Base-by-base conservation (phyloP, 2,797 vertebrate genomes). In the Nyctalus aviator region DNA sequence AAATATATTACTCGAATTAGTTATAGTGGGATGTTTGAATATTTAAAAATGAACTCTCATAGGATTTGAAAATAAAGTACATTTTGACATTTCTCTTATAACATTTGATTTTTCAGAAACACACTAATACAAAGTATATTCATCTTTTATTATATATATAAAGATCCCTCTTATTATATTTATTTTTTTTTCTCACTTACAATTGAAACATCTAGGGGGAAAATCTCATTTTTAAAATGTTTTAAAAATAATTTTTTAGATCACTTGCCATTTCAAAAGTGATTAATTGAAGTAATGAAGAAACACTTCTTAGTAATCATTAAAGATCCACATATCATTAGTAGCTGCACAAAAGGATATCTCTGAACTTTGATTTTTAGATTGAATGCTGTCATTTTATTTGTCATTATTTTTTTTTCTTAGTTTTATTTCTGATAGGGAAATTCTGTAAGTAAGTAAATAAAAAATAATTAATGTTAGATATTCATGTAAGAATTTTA, bases 51-150 rank as follows among this genome's bases (percentile, higher is more conserved):
- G 91, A 87, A 71, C 0, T 27, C 11, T 32, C 8, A 18, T 30
- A 93, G 35, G 48, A 84, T 30, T 92, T 79, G 55, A 96, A 96
- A 94, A 90, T 62, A 94, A 75, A 66, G 53, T 88, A 83, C 53
- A 92, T 95, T 95, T 96, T 82, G 90, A 44, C 37, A 77, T 96
- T 41, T 96, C 57, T 5, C 86, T 94, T 76, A 1, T 4, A 57
- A 37, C 55, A 76, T 85, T 90, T 96, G 23, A 68, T 92, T 88
- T 84, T 96, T 76, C 93, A 87, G 88, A 93, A 96, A 84, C 50
- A 95, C 48, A 95, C 44, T 64, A 72, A 37, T 94, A 84, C 85
- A 91, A 73, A 87, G 69, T 95, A 23, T 27, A 64, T 86, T 95
- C 5, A 50, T 77, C 89, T 77, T 77, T 93, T 90, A 81, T 94